phyloP scores from a whole-genome alignment of 2,888 invertebrate species.

The Oxystoma pomonae region DNA sequence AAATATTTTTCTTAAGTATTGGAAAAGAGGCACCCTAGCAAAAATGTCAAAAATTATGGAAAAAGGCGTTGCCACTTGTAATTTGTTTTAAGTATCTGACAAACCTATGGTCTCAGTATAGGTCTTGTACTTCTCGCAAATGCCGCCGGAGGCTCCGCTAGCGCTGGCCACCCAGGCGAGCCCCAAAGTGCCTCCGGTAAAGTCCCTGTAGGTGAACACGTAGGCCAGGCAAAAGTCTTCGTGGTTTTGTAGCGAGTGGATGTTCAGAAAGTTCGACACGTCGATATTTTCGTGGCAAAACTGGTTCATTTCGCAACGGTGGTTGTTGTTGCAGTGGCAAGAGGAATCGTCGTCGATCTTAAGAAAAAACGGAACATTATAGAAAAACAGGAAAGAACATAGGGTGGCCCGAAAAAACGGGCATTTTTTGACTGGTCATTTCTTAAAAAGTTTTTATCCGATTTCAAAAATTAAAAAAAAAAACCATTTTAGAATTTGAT shows the following conservation, averaged over 20 bases:
- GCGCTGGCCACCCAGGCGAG: conserved; percentile 99
- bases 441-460: too few relatives aligned
- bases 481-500: too few relatives aligned
- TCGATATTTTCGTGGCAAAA: conserved; percentile 97
- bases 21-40: too few relatives aligned
- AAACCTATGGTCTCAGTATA: conserved; percentile 84
- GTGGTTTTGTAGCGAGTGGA: conserved; percentile 95
- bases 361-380: conserved; percentile 13
- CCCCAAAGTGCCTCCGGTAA: conserved; percentile 96
- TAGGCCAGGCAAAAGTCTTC: conserved; percentile 99
- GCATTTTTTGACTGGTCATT: too few relatives aligned
- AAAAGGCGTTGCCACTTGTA: too few relatives aligned
- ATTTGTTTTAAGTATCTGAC: too few relatives aligned
- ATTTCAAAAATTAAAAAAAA: too few relatives aligned
- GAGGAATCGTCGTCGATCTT: conserved; percentile 93
- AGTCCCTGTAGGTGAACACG: conserved; percentile 97
- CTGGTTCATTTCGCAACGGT: conserved; percentile 69
- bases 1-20: too few relatives aligned
- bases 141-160: conserved; percentile 95
- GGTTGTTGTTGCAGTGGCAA: conserved; percentile 62
- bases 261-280: conserved; percentile 96
- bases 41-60: too few relatives aligned
- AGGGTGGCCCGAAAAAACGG: too few relatives aligned
- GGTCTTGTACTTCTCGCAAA: conserved; percentile 96
- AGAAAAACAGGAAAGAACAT: too few relatives aligned